Conservation (phyloP, 1,140 invertebrate species). For the Himalopsyche phryganea region DNA sequence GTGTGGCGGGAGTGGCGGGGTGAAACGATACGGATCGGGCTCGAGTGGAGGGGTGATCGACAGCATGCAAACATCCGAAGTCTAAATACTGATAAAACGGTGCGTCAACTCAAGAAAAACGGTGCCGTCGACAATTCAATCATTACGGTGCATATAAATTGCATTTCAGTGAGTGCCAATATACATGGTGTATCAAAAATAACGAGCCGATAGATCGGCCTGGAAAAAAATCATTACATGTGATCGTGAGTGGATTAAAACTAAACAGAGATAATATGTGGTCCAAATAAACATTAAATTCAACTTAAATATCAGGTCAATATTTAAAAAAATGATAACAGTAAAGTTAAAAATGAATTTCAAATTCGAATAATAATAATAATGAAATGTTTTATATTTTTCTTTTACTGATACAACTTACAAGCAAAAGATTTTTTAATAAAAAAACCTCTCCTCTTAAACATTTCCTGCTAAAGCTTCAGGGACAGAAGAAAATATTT, state of each 20-base stretch:
- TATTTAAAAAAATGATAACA: slow-evolving; percentile 7
- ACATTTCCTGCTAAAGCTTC: slow-evolving; percentile 34
- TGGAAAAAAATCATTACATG: slow-evolving; percentile 62
- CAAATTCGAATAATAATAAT: background rate
- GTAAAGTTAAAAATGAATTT: background rate
- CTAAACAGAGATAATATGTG: slow-evolving; percentile 39
- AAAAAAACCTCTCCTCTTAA: slow-evolving; percentile 33
- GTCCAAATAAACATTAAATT: slow-evolving; percentile 14
- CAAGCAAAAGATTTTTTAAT: slow-evolving; percentile 21
- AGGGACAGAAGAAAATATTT: slow-evolving; percentile 33
- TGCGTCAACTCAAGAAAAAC: slow-evolving; percentile 59
- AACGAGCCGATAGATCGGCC: slow-evolving; percentile 36
- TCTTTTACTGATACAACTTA: slow-evolving; percentile 27
- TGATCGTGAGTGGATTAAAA: slow-evolving; percentile 61
- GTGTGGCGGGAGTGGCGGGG: slow-evolving; percentile 14
- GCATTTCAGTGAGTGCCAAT: slow-evolving; percentile 61
- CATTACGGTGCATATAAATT: slow-evolving; percentile 59
- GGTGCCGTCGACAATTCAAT: slow-evolving; percentile 58
- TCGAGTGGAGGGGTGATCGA: slow-evolving; percentile 10
- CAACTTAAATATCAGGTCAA: slow-evolving; percentile 7
- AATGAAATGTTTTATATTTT: background rate
- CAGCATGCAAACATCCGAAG: slow-evolving; percentile 55
- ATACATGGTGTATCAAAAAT: slow-evolving; percentile 24
- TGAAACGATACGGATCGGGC: slow-evolving; percentile 21
- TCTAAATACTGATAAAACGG: slow-evolving; percentile 57